Evolutionary conservation across 2,888 invertebrate genomes (phyloP), one percentile per base, ranked within the genome.

Genomic region (Leistus spinibarbis): DNA sequence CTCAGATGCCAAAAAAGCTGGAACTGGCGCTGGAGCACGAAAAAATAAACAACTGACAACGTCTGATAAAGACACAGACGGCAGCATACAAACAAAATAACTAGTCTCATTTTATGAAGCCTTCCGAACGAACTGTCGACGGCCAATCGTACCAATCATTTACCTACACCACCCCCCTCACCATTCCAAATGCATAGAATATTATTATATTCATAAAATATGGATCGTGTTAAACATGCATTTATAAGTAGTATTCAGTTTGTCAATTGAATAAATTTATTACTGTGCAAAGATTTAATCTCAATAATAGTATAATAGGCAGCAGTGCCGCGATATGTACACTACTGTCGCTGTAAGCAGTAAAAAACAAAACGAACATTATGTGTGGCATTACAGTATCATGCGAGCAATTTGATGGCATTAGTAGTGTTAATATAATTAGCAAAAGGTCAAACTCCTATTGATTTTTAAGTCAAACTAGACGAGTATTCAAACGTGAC

Each of bases 1-100:
- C 78, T 77, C 78, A 78, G 79, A 78, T 78, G 78, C 72, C 70
- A 64, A 23, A 13, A 64, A 23, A 13, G 60, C 2, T 7, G 27
- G 24, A 56, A 69, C 22, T 57, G 57, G 27, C 22, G 13, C 13
- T 54, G 16, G 19, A 56, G 22, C 57, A 23, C 13, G 24, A 64
- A 20, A 23, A 64, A 23, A 20, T 16, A 23, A 62, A 62, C 9
- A 23, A 27, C 64, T 64, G 64, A 64, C 64, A 64, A 64, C 24
- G 24, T 54, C 71, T 71, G 71, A 71, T 71, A 71, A 71, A 71
- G 71, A 71, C 71, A 71, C 63, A 63, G 70, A 70, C 62, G 63
- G 63, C 27, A 63, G 63, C 63, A 63, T 63, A 70, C 70, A 70
- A 70, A 70, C 63, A 70, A 70, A 70, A 70, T 70, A 70, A 70